These are phyloP conservation scores for Charaxes varanes DNA, from an alignment of 1,140 invertebrate species.

Conservation along the genomic window DNA sequence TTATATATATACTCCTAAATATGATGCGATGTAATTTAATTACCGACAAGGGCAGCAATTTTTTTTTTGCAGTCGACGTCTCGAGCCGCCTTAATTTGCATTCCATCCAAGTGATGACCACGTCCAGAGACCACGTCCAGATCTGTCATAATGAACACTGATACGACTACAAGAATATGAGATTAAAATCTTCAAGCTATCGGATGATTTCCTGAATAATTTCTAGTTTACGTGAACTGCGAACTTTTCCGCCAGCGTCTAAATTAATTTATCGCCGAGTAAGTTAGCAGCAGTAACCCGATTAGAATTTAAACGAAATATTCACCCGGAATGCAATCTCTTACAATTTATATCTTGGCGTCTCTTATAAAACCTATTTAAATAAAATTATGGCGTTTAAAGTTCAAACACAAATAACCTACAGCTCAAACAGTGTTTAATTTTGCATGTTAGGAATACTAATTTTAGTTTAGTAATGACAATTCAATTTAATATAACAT, in stretches of 20 bases:
- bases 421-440: too few species aligned
- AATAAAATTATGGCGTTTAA: too few species aligned
- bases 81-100: too few species aligned
- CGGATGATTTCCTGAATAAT: not conserved
- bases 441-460: too few species aligned
- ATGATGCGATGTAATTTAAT: too few species aligned
- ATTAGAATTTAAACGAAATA: slow-evolving; percentile 2
- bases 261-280: slow-evolving; percentile 1
- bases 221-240: not conserved
- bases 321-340: not conserved
- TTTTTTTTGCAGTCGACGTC: too few species aligned
- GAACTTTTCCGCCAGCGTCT: slow-evolving; percentile 1
- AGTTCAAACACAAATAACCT: too few species aligned
- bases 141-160: not conserved
- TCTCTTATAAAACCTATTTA: too few species aligned
- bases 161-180: not conserved
- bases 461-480: not conserved
- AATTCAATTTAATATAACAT: too few species aligned
- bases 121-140: not conserved
- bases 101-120: too few species aligned
- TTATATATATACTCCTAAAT: too few species aligned
- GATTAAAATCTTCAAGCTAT: not conserved
- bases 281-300: not conserved
- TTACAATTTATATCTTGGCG: not conserved
- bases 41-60: too few species aligned